Percentiles rank a stretch among this genome's conserved stretches.
Conservation (phyloP, 1,140 invertebrate species). For the Solen grandis region DNA sequence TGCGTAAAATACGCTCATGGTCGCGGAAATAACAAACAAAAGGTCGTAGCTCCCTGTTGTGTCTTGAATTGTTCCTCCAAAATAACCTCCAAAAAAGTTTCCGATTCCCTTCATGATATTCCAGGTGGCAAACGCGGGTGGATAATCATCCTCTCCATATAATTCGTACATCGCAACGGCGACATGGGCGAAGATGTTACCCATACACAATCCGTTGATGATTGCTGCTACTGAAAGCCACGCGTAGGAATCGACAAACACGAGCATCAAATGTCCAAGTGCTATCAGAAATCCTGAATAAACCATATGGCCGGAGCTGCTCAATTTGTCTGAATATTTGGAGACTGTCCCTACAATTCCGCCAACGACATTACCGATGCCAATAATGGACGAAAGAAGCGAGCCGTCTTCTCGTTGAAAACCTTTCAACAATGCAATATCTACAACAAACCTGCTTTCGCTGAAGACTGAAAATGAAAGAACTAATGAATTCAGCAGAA, state of each 20-base stretch:
- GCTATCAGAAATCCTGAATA: slow-evolving; percentile 19
- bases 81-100: slow-evolving; percentile 29
- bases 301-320: slow-evolving; percentile 25
- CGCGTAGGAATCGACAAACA: slow-evolving; percentile 14
- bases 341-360: slow-evolving; percentile 22
- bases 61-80: slow-evolving; percentile 22
- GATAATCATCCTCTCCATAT: slow-evolving; percentile 33
- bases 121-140: slow-evolving; percentile 37
- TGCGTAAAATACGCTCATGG: too few species aligned
- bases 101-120: slow-evolving; percentile 38
- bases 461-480: slow-evolving; percentile 27
- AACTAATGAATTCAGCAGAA: slow-evolving; percentile 33
- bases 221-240: slow-evolving; percentile 18
- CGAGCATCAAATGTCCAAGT: slow-evolving; percentile 6
- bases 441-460: slow-evolving; percentile 35
- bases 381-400: slow-evolving; percentile 27
- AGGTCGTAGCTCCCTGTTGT: too few species aligned
- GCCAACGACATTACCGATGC: slow-evolving; percentile 23
- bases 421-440: slow-evolving; percentile 22
- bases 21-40: too few species aligned
- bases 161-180: slow-evolving; percentile 38
- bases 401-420: slow-evolving; percentile 23
- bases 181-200: slow-evolving; percentile 40
- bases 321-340: slow-evolving; percentile 18
- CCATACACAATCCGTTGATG: slow-evolving; percentile 29